phyloP scores from a whole-genome alignment of 2,888 invertebrate genomes.

The Dryocosmus kuriphilus region DNA sequence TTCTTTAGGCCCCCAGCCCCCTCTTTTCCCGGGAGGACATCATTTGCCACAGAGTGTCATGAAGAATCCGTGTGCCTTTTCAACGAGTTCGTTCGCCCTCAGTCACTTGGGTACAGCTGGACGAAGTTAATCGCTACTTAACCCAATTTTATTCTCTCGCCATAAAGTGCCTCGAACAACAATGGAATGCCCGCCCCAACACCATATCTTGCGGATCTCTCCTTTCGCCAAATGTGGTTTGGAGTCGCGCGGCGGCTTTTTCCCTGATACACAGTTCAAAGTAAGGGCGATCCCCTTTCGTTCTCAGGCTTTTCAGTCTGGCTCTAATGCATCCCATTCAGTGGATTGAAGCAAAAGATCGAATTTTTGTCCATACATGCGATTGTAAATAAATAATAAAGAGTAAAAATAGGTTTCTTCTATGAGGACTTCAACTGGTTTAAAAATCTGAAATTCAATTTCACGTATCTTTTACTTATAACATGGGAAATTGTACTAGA shows the following conservation, averaged over 20 bases:
- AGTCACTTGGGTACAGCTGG: constrained; percentile 56
- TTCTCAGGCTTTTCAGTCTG: background rate
- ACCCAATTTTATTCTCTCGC: constrained; percentile 74
- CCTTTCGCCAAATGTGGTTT: background rate
- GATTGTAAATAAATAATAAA: background rate
- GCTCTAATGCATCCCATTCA: background rate
- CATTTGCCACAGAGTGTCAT: background rate
- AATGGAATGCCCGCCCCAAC: constrained; percentile 61
- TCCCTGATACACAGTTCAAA: background rate
- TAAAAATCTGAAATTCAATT: no score
- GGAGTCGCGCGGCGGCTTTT: background rate
- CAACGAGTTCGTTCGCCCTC: constrained; percentile 58
- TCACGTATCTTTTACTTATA: no score
- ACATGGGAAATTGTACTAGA: no score
- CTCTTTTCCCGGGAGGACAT: background rate
- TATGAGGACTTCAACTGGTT: no score
- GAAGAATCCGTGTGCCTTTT: constrained; percentile 52
- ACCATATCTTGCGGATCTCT: constrained; percentile 1
- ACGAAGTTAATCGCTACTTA: constrained; percentile 76
- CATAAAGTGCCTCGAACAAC: constrained; percentile 71
- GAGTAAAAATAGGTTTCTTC: no score
- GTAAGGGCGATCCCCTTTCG: background rate
- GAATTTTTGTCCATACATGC: background rate
- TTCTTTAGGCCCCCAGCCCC: background rate
- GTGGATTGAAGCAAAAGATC: background rate